These are phyloP conservation scores for Butorides virescens DNA, from an alignment of 2,113 vertebrate genomes.

Conservation along the genomic window DNA sequence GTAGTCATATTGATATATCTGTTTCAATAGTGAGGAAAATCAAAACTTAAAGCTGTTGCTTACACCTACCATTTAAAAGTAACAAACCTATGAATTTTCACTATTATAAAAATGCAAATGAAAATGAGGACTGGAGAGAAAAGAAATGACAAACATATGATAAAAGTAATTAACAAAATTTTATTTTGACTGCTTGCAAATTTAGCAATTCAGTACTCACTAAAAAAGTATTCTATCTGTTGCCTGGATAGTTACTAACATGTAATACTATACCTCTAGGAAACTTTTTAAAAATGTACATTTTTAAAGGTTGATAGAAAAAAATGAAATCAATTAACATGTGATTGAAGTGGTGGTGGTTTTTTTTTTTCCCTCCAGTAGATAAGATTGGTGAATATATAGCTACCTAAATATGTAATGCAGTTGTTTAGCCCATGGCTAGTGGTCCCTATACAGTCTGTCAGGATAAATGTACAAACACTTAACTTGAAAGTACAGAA, in stretches of 20 bases:
- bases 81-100: not conserved
- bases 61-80: not conserved
- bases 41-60: not conserved
- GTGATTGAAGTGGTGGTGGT: rapidly evolving
- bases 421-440: not conserved
- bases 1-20: not conserved
- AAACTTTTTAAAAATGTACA: not conserved
- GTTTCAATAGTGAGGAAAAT: not conserved
- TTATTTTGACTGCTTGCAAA: not conserved
- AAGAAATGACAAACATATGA: rapidly evolving
- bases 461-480: not conserved
- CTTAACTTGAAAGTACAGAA: not conserved
- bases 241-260: not conserved
- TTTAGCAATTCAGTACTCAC: not conserved
- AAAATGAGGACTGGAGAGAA: not conserved
- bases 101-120: not conserved
- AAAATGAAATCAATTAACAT: not conserved
- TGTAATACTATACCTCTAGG: not conserved
- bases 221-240: not conserved
- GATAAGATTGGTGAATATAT: not conserved
- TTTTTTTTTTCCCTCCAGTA: rapidly evolving
- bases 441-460: not conserved
- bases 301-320: not conserved
- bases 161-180: not conserved
- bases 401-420: not conserved